These are phyloP conservation scores for Pegoplata infirma DNA, from an alignment of 2,888 invertebrate species.

Conservation along the genomic window DNA sequence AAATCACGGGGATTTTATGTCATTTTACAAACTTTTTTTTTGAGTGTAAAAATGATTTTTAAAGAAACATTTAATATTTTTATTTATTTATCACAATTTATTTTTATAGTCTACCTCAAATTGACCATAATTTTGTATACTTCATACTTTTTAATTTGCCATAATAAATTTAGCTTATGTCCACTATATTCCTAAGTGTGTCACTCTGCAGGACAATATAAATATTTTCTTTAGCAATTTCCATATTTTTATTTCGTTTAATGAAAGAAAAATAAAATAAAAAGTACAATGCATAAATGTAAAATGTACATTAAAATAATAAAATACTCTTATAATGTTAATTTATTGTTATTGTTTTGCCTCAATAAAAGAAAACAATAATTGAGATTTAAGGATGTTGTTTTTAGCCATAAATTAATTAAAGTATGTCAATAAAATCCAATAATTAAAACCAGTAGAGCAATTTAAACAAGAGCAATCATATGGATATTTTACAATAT, in stretches of 20 bases:
- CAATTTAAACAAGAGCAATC: no score
- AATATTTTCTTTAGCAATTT: neutral
- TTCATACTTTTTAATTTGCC: neutral
- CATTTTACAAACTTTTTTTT: no score
- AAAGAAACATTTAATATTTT: no score
- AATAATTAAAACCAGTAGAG: no score
- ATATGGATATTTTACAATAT: no score
- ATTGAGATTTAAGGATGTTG: slow-evolving; percentile 9
- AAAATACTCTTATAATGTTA: neutral
- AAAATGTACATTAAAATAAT: slow-evolving; percentile 1
- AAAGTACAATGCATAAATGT: neutral
- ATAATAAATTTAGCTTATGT: neutral
- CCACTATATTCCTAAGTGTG: neutral
- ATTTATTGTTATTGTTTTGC: slow-evolving; percentile 11
- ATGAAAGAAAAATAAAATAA: neutral
- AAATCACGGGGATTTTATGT: no score
- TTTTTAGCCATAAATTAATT: slow-evolving; percentile 20
- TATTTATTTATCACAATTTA: no score
- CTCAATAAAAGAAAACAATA: slow-evolving; percentile 12
- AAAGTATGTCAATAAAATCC: slow-evolving; percentile 9
- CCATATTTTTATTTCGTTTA: neutral
- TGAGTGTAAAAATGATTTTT: no score
- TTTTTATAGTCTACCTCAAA: no score
- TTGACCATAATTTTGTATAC: no score
- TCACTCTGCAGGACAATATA: neutral